Percentiles rank a stretch among this genome's conserved stretches.
phyloP scores from a whole-genome alignment of 2,113 vertebrate species.

The Axis porcinus region DNA sequence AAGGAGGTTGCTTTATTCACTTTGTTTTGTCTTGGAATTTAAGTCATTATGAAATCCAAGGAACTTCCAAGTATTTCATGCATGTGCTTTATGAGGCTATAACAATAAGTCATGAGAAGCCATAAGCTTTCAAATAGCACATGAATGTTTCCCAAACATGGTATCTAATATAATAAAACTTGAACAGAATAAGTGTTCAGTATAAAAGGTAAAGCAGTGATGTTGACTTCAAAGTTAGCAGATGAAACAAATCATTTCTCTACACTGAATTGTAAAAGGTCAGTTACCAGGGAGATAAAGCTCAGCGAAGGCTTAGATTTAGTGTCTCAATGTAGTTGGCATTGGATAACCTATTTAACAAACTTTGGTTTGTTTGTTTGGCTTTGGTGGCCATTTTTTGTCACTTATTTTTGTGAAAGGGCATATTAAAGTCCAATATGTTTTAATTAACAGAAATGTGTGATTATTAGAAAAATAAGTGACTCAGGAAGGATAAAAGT shows the following conservation, averaged over 20 bases:
- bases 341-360: not conserved
- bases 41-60: not conserved
- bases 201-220: conserved; percentile 6
- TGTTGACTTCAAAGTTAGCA: conserved; percentile 2
- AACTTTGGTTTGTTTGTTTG: not conserved
- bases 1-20: not conserved
- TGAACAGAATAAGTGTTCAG: not conserved
- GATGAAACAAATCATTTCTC: conserved; percentile 19
- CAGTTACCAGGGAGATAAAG: conserved; percentile 2
- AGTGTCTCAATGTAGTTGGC: not conserved
- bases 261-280: not conserved
- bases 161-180: not conserved
- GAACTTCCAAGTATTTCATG: not conserved
- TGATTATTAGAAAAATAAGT: conserved; percentile 20
- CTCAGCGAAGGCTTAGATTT: not conserved
- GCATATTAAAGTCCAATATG: not conserved
- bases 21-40: not conserved
- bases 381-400: not conserved
- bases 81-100: not conserved
- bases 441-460: conserved; percentile 38
- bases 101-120: not conserved
- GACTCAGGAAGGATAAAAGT: not conserved
- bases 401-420: conserved; percentile 34
- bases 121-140: not conserved
- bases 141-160: not conserved